These are phyloP conservation scores for Hypselothyrea guttata DNA, from an alignment of 2,888 invertebrate genomes.

Conservation along the genomic window DNA sequence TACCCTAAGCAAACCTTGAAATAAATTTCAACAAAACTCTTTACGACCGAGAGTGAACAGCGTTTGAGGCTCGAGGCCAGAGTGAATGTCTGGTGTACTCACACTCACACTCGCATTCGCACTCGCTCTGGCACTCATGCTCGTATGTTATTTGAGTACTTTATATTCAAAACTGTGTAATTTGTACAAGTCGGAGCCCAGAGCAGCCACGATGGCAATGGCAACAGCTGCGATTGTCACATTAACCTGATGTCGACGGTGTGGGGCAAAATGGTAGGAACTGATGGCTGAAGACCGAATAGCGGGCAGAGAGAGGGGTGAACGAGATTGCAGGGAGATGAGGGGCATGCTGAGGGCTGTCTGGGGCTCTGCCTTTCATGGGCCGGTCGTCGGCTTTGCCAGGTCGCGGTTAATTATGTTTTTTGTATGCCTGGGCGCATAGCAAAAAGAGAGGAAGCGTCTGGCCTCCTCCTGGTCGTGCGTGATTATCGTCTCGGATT, in stretches of 20 bases:
- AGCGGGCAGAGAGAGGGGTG: not conserved
- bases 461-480: constrained; percentile 28
- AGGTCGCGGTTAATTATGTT: constrained; percentile 75
- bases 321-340: not conserved
- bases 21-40: constrained; percentile 12
- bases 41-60: not conserved
- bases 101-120: constrained; percentile 1
- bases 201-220: constrained; percentile 17
- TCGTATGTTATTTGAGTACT: constrained; percentile 60
- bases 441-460: constrained; percentile 13
- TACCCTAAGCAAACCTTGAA: not conserved
- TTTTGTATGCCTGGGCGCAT: constrained; percentile 65
- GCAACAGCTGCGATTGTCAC: constrained; percentile 71
- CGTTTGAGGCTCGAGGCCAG: not conserved
- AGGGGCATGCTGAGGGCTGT: constrained; percentile 14
- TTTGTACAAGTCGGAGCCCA: constrained; percentile 62
- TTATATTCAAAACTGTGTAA: constrained; percentile 78
- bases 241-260: constrained; percentile 60
- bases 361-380: constrained; percentile 36
- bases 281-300: not conserved
- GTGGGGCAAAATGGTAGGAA: constrained; percentile 2
- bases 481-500: constrained; percentile 74
- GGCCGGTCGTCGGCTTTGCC: constrained; percentile 36
- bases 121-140: not conserved
- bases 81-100: constrained; percentile 11